A percentile compares a stretch with the other conserved stretches of the same genome.
phyloP scores from a whole-genome alignment of 2,113 vertebrate genomes.

The Oreochromis aureus region DNA sequence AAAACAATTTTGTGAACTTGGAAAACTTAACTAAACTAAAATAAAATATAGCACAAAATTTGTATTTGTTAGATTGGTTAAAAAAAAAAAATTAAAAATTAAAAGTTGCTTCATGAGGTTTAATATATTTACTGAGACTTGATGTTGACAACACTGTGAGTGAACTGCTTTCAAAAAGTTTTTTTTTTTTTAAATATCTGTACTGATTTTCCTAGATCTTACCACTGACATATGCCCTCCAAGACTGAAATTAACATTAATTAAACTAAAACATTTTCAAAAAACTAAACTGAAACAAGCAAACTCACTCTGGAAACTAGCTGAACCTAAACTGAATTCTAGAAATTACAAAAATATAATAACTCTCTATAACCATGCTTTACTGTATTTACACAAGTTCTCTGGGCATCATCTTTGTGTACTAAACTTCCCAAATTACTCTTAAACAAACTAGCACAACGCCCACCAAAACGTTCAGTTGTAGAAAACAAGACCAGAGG shows the following conservation, averaged over 20 bases:
- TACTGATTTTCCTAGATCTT: not conserved
- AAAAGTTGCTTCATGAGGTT: not conserved
- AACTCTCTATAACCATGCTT: not conserved
- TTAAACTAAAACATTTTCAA: not conserved
- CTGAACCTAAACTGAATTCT: not conserved
- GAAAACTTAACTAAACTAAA: not conserved
- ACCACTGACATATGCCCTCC: not conserved
- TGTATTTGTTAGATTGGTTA: not conserved
- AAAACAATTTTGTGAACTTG: too few species aligned
- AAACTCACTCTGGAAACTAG: not conserved
- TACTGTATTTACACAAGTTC: not conserved
- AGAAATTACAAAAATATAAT: not conserved
- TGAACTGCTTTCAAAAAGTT: not conserved
- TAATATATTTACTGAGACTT: not conserved
- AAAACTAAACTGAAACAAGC: not conserved
- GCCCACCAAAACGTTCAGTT: not conserved
- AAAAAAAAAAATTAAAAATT: too few species aligned
- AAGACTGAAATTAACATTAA: not conserved
- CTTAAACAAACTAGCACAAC: not conserved
- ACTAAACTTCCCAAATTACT: not conserved
- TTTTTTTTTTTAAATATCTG: accelerated
- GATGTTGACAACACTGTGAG: not conserved
- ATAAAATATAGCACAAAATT: not conserved
- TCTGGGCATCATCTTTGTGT: not conserved
- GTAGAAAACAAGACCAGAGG: not conserved